These are phyloP conservation scores for Clarias pachynema DNA, from an alignment of 2,797 vertebrate genomes.

Conservation along the genomic window DNA sequence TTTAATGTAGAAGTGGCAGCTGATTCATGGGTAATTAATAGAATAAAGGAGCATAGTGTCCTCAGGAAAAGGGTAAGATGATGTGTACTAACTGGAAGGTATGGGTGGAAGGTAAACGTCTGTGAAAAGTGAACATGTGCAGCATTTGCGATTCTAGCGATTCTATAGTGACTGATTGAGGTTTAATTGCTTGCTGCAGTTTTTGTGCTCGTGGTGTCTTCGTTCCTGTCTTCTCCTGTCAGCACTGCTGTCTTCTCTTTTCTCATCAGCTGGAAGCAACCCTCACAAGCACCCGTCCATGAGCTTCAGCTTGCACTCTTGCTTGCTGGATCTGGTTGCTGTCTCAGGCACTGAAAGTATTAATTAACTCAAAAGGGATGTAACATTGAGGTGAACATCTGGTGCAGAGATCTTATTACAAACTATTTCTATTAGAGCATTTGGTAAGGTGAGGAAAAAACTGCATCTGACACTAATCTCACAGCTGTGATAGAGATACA, in stretches of 20 bases:
- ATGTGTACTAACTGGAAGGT: background rate
- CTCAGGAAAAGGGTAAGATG: background rate
- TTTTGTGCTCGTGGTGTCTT: background rate
- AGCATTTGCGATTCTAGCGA: background rate
- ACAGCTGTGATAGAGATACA: background rate
- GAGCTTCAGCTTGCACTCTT: background rate
- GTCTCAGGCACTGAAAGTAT: background rate
- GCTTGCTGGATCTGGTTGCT: background rate
- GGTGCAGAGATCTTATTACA: background rate
- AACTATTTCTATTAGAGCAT: too few species aligned
- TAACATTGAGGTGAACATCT: background rate
- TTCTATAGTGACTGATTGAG: background rate
- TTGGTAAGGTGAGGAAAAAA: background rate
- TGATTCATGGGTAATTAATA: background rate
- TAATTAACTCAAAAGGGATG: background rate
- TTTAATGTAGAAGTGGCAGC: background rate
- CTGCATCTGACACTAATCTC: background rate
- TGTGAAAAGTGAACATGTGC: background rate
- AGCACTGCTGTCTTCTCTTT: background rate
- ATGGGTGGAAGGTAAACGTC: background rate
- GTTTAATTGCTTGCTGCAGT: background rate
- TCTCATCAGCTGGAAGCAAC: background rate
- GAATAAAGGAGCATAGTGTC: background rate
- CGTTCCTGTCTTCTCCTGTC: background rate
- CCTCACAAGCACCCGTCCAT: background rate